These are phyloP conservation scores for Mya arenaria DNA, from an alignment of 1,140 invertebrate species.

Conservation along the genomic window DNA sequence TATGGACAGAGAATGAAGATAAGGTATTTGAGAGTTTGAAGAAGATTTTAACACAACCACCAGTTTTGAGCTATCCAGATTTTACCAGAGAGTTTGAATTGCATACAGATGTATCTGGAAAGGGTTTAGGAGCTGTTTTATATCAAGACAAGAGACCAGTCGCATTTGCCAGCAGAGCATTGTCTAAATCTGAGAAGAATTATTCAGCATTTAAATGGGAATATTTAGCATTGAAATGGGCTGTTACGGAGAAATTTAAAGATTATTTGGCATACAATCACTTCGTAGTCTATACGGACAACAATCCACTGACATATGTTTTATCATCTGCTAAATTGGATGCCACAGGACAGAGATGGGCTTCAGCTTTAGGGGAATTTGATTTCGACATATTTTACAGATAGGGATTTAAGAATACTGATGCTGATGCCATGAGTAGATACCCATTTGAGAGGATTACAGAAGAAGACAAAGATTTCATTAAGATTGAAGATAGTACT, in stretches of 20 bases:
- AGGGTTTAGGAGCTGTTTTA: no score
- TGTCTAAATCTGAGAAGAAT: no score
- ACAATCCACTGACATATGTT: slow-evolving; percentile 29
- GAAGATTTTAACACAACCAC: no score
- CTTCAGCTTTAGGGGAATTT: slow-evolving; percentile 24
- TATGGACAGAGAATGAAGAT: no score
- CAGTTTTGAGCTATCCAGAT: no score
- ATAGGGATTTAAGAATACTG: background rate
- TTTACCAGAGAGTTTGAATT: no score
- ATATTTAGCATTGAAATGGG: slow-evolving; percentile 44
- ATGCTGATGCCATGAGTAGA: slow-evolving; percentile 19
- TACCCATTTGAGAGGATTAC: no score
- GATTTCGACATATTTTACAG: slow-evolving; percentile 11
- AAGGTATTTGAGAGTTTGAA: no score
- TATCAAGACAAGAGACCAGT: no score
- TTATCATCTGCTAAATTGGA: slow-evolving; percentile 8
- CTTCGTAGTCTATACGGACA: slow-evolving; percentile 8
- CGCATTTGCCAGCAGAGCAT: no score
- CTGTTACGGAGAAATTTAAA: slow-evolving; percentile 26
- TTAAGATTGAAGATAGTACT: background rate
- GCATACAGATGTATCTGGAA: no score
- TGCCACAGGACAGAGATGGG: slow-evolving; percentile 41
- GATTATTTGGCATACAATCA: slow-evolving; percentile 29
- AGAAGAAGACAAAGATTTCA: background rate
- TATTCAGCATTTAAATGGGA: no score